Evolutionary conservation across 2,888 invertebrate species (phyloP).

Genomic region (Rotaria macrura): DNA sequence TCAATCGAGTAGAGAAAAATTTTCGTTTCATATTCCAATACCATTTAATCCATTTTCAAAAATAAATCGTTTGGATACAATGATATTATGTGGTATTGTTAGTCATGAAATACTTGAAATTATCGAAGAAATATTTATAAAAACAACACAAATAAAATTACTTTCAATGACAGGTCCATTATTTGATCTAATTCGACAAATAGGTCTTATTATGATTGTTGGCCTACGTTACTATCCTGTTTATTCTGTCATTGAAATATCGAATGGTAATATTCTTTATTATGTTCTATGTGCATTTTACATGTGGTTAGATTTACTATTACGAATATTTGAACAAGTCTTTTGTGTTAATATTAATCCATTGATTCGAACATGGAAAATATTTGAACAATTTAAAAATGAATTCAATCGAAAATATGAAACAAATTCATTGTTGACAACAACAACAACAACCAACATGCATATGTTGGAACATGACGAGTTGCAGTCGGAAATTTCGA

Average conservation of each 20-base stretch:
- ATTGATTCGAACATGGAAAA: background rate
- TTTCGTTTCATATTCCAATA: constrained; percentile 7
- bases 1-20: background rate
- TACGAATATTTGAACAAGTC: background rate
- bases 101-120: background rate
- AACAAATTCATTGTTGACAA: background rate
- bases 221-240: constrained; percentile 31
- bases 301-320: background rate
- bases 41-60: constrained; percentile 29
- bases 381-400: background rate
- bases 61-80: constrained; percentile 15
- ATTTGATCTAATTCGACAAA: constrained; percentile 29
- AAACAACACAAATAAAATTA: background rate
- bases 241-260: constrained; percentile 6
- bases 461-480: background rate
- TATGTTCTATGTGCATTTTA: background rate
- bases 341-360: background rate
- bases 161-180: background rate
- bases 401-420: background rate
- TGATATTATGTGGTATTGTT: background rate
- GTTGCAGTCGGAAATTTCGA: background rate
- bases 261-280: background rate
- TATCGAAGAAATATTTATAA: background rate
- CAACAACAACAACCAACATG: background rate
- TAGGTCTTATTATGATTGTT: constrained; percentile 28